Conservation (phyloP, 2,797 vertebrate genomes). For the Ciconia nigra region DNA sequence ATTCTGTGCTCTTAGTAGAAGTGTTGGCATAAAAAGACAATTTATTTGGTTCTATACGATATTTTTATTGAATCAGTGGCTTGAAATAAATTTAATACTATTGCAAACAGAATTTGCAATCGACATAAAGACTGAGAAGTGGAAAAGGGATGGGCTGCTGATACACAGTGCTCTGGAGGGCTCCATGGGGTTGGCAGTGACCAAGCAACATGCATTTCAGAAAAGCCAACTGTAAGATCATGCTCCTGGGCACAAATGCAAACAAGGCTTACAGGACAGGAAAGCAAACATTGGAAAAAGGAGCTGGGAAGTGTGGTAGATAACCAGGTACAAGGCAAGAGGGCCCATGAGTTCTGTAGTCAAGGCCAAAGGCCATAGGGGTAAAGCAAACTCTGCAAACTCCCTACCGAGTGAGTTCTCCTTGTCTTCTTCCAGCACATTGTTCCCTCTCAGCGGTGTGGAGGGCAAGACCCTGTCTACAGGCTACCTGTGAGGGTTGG, state of each 20-base stretch:
- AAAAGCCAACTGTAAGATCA: background rate
- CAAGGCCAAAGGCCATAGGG: background rate
- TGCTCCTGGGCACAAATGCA: background rate
- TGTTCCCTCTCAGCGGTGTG: accelerated
- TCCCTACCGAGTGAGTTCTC: background rate
- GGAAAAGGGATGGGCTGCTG: background rate
- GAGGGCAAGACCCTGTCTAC: background rate
- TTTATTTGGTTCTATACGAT: background rate
- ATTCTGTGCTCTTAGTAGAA: background rate
- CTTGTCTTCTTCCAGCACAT: background rate
- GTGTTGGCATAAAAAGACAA: background rate
- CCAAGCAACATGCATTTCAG: background rate
- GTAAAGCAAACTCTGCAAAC: background rate
- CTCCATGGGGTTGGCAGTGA: accelerated
- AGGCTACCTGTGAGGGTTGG: accelerated
- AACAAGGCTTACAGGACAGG: background rate
- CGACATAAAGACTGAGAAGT: background rate
- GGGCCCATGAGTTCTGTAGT: background rate
- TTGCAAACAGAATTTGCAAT: background rate
- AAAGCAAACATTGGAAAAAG: background rate
- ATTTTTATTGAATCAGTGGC: background rate
- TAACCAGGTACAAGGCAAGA: background rate
- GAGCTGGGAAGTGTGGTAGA: background rate
- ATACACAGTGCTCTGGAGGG: background rate
- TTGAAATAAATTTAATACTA: background rate